phyloP scores from a whole-genome alignment of 1,140 invertebrate genomes.

The Magallana gigas region DNA sequence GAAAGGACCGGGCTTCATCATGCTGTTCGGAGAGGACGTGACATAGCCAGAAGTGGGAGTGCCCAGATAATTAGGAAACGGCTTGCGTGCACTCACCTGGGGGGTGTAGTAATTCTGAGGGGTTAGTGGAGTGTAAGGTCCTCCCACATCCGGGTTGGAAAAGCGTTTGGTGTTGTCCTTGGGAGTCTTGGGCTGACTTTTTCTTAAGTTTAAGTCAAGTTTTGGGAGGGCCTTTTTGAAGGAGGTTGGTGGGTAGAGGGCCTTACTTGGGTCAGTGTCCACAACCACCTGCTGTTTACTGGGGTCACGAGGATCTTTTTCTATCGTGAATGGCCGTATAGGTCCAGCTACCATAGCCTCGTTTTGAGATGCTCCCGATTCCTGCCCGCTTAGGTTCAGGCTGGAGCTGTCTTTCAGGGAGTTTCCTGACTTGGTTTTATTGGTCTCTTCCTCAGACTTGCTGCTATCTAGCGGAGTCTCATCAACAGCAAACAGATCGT shows the following conservation, averaged over 20 bases:
- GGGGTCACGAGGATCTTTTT: background rate
- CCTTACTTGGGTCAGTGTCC: background rate
- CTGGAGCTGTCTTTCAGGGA: background rate
- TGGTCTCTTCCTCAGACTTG: background rate
- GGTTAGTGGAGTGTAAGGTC: background rate
- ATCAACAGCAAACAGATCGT: background rate
- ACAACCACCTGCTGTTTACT: background rate
- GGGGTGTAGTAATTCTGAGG: background rate
- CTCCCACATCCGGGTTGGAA: background rate
- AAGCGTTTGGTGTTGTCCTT: background rate
- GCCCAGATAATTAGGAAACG: background rate
- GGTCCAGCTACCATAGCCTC: background rate
- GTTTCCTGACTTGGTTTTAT: background rate
- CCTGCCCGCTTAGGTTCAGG: background rate
- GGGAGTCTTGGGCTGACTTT: background rate
- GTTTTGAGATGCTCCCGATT: background rate
- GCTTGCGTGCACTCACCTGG: background rate
- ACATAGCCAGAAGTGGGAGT: background rate
- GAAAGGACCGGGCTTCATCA: background rate
- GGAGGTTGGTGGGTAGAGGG: background rate
- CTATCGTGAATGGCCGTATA: background rate
- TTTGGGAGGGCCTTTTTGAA: background rate
- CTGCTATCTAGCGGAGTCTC: background rate
- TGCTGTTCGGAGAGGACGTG: background rate
- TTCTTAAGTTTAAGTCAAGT: background rate